Conservation (phyloP, 2,797 vertebrate species). For the Lutjanus argentimaculatus region DNA sequence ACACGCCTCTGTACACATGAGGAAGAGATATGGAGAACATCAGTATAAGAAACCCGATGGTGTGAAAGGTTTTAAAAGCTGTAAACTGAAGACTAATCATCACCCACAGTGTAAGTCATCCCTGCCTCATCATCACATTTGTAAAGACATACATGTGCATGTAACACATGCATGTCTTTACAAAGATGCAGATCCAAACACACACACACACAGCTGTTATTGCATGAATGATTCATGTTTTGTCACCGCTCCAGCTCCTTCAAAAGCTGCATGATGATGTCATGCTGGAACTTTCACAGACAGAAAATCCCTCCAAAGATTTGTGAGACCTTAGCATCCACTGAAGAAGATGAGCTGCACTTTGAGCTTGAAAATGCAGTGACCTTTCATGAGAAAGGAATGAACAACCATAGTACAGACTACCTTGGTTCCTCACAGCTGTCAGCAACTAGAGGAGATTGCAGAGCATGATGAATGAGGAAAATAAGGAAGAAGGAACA, state of each 20-base stretch:
- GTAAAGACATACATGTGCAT: neutral
- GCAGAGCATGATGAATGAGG: constrained; percentile 27
- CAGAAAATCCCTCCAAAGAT: constrained; percentile 23
- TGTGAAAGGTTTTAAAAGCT: constrained; percentile 13
- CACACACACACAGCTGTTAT: constrained; percentile 18
- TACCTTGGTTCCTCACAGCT: constrained; percentile 7
- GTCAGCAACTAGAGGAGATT: constrained; percentile 25
- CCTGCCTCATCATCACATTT: constrained; percentile 15
- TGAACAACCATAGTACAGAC: constrained; percentile 1
- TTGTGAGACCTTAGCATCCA: constrained; percentile 5
- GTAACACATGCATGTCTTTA: constrained; percentile 4
- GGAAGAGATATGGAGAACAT: neutral
- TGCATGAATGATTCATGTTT: constrained; percentile 58
- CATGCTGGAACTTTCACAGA: constrained; percentile 19
- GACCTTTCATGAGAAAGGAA: constrained; percentile 42
- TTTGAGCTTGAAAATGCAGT: constrained; percentile 37
- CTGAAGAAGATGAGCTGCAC: constrained; percentile 23
- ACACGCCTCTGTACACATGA: neutral
- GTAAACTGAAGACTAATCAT: constrained; percentile 20
- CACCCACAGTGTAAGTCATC: neutral
- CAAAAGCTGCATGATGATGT: constrained; percentile 57
- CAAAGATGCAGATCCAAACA: constrained; percentile 11
- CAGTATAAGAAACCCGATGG: neutral
- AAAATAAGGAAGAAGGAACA: constrained; percentile 32
- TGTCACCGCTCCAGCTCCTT: constrained; percentile 42